A percentile compares a stretch with the other conserved stretches of the same genome.
phyloP scores from a whole-genome alignment of 2,797 vertebrate species.

The Catostomus latipinnis region DNA sequence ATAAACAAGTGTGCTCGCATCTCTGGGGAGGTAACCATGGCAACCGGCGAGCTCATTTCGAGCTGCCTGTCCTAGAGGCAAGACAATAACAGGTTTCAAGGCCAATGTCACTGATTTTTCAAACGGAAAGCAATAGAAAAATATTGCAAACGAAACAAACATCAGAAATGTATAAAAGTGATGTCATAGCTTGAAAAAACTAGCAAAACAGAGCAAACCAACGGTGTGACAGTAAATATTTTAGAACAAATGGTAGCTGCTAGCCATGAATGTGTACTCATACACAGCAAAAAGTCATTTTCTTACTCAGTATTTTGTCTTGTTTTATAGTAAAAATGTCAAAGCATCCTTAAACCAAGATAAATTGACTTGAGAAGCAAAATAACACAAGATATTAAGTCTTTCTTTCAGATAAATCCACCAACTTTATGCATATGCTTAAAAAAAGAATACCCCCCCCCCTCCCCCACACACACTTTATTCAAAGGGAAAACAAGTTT shows the following conservation, averaged over 20 bases:
- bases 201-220: constrained; percentile 44
- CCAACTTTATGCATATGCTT: no score
- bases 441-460: no score
- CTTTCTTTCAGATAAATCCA: not conserved
- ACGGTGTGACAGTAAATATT: constrained; percentile 50
- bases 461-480: no score
- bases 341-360: no score
- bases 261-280: not conserved
- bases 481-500: no score
- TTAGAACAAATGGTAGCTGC: not conserved
- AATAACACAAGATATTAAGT: no score
- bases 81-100: constrained; percentile 82
- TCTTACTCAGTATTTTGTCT: no score
- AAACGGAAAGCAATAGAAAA: constrained; percentile 44
- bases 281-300: no score
- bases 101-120: constrained; percentile 72
- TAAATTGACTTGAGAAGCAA: no score
- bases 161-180: constrained; percentile 61
- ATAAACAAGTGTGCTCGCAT: constrained; percentile 81
- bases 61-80: constrained; percentile 78
- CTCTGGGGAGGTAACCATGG: constrained; percentile 81
- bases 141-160: constrained; percentile 27
- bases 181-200: constrained; percentile 63
- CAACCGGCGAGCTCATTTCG: constrained; percentile 75
- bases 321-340: no score